Evolutionary conservation across 2,113 vertebrate genomes (phyloP), one percentile per base, ranked within the genome.

Genomic region (Syngnathus typhle): DNA sequence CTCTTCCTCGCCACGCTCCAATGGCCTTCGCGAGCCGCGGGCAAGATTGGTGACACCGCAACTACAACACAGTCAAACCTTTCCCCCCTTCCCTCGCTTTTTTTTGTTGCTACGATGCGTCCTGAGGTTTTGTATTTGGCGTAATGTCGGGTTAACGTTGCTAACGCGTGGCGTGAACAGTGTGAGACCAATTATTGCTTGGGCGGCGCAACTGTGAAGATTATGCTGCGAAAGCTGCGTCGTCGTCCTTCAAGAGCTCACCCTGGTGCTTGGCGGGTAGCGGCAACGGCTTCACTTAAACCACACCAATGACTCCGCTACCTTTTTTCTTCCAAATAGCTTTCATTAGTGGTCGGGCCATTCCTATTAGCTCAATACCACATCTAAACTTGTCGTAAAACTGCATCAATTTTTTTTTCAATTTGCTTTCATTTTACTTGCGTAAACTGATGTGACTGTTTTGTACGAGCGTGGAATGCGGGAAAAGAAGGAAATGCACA

Each of bases 151-250:
- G 69, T 72, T 83, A 80, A 84, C 75, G 76, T 68, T 32, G 82
- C 76, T 80, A 75, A 82, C 84, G 77, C 82, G 78, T 84, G 80
- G 86, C 78, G 60, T 23, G 62, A 77, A 56, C 86, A 84, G 83
- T 83, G 78, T 86, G 86, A 86, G 81, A 82, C 84, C 86, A 87
- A 87, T 89, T 87, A 89, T 85, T 85, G 72, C 83, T 79, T 77
- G 77, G 72, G 82, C 70, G 82, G 83, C 36, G 81, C 86, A 81
- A 85, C 88, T 88, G 88, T 83, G 87, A 86, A 87, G 86, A 88
- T 87, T 80, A 82, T 83, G 84, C 87, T 85, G 85, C 81, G 83
- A 82, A 88, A 86, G 82, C 82, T 80, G 87, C 75, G 85, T 86
- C 84, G 51, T 72, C 71, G 84, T 85, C 88, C 85, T 89, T 87